Evolutionary conservation across 2,113 vertebrate genomes (phyloP), one percentile per base, ranked within the genome.

Genomic region (Malurus alboscapulatus): DNA sequence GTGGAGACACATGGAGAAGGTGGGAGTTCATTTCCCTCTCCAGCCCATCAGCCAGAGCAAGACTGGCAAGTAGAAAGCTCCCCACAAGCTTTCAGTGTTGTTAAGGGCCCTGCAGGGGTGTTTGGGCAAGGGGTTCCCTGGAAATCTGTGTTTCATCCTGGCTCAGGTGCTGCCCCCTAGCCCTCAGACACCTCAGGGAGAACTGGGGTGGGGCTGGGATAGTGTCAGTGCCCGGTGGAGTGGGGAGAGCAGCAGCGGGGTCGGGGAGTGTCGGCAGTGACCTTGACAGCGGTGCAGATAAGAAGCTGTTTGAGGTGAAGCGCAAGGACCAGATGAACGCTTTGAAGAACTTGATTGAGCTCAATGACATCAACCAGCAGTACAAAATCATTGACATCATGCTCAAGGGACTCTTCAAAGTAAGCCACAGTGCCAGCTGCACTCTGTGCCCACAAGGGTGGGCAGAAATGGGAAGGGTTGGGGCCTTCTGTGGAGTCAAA

Each of bases 321-420:
- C 98, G 99, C 94, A 98, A 99, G 93, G 99, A 99, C 95, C 99
- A 99, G 97, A 98, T 99, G 87, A 98, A 98, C 1, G 99, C 99
- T 0, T 97, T 99, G 65, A 99, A 99, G 98, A 99, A 99, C 87
- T 97, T 99, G 92, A 99, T 99, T 0, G 99, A 99, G 97, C 98
- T 99, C 81, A 99, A 99, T 1, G 99, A 99, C 47, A 92, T 99
- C 95, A 99, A 99, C 98, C 99, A 99, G 96, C 99, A 99, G 95
- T 99, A 99, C 97, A 99, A 99, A 97, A 99, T 99, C 96, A 99
- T 99, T 16, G 99, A 99, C 93, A 99, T 99, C 97, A 99, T 99
- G 99, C 98, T 99, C 86, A 99, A 99, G 96, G 99, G 99, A 26
- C 98, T 99, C 57, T 99, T 99, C 93, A 99, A 99, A 98, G 99